Conservation (phyloP, 1,140 invertebrate species). For the Popillia japonica region DNA sequence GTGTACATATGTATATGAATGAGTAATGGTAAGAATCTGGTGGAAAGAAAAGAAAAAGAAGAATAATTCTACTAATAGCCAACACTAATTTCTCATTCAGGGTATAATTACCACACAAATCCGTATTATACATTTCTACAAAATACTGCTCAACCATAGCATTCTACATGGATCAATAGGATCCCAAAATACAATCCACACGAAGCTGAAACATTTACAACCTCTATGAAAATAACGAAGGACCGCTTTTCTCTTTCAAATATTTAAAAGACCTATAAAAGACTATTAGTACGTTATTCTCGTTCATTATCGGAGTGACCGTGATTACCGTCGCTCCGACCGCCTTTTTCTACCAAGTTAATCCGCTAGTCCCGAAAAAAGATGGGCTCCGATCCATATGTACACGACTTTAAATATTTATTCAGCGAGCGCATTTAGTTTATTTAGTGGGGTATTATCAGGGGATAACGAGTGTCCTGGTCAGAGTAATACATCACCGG, state of each 20-base stretch:
- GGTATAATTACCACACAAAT: too few relatives aligned
- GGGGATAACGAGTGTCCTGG: constrained; percentile 40
- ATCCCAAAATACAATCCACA: too few relatives aligned
- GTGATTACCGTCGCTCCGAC: not conserved
- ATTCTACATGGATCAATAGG: too few relatives aligned
- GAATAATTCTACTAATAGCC: too few relatives aligned
- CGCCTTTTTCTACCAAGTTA: constrained; percentile 3
- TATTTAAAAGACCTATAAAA: not conserved
- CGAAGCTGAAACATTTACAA: too few relatives aligned
- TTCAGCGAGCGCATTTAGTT: constrained; percentile 34
- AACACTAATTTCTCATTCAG: too few relatives aligned
- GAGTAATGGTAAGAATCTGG: too few relatives aligned
- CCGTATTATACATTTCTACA: too few relatives aligned
- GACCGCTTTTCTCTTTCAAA: not conserved
- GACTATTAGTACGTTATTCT: constrained; percentile 13
- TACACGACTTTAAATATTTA: constrained; percentile 39
- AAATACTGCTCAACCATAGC: too few relatives aligned
- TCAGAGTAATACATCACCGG: constrained; percentile 39
- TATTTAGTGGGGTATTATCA: constrained; percentile 40
- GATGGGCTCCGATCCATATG: constrained; percentile 1
- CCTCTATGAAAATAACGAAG: not conserved
- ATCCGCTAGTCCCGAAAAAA: constrained; percentile 8
- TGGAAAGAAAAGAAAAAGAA: too few relatives aligned
- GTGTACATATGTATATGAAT: too few relatives aligned
- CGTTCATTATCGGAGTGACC: not conserved